Conservation (phyloP, 2,797 vertebrate genomes). For the Malacoctenus gilli region DNA sequence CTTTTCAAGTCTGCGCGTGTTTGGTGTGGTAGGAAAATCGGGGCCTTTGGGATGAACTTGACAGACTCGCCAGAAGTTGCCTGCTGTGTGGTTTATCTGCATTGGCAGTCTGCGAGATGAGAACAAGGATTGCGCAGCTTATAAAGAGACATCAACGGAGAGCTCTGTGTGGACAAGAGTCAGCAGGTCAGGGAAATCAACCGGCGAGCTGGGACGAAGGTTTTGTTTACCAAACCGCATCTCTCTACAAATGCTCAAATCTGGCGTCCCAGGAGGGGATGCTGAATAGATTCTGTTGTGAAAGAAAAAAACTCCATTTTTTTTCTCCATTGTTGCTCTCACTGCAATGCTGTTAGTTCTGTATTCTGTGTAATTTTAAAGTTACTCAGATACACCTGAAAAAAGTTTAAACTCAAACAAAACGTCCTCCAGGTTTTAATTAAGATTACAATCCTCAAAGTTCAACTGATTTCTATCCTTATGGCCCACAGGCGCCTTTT, state of each 20-base stretch:
- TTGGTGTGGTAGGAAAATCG: constrained; percentile 5
- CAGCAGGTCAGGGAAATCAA: constrained; percentile 13
- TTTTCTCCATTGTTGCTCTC: too few species aligned
- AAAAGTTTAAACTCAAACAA: too few species aligned
- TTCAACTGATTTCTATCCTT: too few species aligned
- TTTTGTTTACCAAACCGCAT: constrained; percentile 18
- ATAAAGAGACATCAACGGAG: constrained; percentile 27
- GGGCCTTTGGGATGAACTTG: constrained; percentile 4
- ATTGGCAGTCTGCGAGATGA: constrained; percentile 24
- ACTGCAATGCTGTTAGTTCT: too few species aligned
- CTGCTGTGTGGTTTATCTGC: constrained; percentile 22
- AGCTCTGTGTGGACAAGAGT: constrained; percentile 13
- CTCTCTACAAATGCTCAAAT: not conserved
- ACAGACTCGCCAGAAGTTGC: constrained; percentile 12
- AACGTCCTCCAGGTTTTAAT: too few species aligned
- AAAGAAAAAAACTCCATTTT: too few species aligned
- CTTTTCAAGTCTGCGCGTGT: too few species aligned
- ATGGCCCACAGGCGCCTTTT: too few species aligned
- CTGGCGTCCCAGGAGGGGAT: not conserved
- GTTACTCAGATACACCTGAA: too few species aligned
- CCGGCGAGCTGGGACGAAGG: not conserved
- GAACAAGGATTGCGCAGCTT: constrained; percentile 21
- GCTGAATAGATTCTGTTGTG: constrained; percentile 8
- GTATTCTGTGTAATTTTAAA: too few species aligned
- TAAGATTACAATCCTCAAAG: too few species aligned